A percentile compares a stretch with the other conserved stretches of the same genome.
Evolutionary conservation across 2,113 vertebrate genomes (phyloP).

Genomic region (Catharus minimus): DNA sequence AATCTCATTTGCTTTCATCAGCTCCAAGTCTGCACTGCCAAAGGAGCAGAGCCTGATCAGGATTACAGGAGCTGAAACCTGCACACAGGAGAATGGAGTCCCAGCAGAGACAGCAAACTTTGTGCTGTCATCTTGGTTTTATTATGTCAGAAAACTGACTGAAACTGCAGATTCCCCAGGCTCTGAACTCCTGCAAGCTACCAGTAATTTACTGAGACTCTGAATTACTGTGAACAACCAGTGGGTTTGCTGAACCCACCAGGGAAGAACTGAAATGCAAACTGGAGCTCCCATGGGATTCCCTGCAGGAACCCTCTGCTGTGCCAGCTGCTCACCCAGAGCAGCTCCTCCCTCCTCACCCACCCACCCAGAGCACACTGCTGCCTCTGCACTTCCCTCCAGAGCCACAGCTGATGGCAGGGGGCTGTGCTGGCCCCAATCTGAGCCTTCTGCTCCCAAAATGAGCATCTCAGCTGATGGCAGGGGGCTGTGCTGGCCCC

Average conservation of each 20-base stretch:
- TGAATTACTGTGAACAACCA: neutral
- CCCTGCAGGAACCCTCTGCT: neutral
- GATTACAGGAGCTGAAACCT: neutral
- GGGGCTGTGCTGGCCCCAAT: neutral
- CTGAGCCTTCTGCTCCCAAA: fast-evolving
- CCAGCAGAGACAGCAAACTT: neutral
- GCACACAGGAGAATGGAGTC: neutral
- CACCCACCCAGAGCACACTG: neutral
- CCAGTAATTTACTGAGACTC: neutral
- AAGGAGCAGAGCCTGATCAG: neutral
- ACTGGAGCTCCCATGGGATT: neutral
- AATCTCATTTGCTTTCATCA: neutral
- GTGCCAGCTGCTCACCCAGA: neutral
- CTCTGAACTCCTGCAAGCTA: neutral
- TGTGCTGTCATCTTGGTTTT: neutral
- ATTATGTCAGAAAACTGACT: neutral
- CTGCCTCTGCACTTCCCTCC: neutral
- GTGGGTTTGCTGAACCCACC: neutral
- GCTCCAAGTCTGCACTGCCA: neutral
- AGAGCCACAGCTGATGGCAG: neutral
- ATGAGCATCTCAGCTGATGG: too few species aligned
- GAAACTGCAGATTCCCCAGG: neutral
- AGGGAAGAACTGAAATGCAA: neutral
- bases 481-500: too few species aligned
- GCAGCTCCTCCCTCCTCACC: neutral